Evolutionary conservation across 2,888 invertebrate species (phyloP), one percentile per base, ranked within the genome.

Genomic region (Dinocampus coccinellae): DNA sequence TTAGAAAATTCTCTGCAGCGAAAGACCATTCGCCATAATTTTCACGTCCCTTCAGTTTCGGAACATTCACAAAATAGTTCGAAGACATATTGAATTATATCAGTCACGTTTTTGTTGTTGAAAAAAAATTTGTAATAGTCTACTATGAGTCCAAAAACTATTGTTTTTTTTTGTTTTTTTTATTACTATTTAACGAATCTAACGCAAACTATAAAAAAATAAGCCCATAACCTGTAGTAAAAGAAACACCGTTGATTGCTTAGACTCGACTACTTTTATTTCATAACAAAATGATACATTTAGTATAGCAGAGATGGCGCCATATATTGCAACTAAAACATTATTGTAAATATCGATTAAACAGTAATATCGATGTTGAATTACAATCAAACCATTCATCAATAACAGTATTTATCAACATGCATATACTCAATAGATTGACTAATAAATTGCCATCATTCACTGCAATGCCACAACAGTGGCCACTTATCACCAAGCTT

Each of bases 21-120:
- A 64, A 64, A 1, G 1, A 1, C 64, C 52, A 64, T n/a, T 47
- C 52, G n/a, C 9, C 1, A n/a, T 52, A 64, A 64, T 47, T 64
- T n/a, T 64, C 64, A 13, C 52, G n/a, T n/a, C 64, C 64, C 16
- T 22, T 33, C 1, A 36, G 36, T 10, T 33, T 4, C 1, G 36
- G 36, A 4, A 36, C 36, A 10, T 36, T 36, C 9, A 36, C 10
- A 9, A 36, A 10, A 36, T 36, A 36, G 4, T 10, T 10, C 10
- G 36, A 10, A 4, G 36, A 3, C 36, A 36, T 29, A 4, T 7
- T 36, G 36, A 1, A 1, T 10, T 9, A 10, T 10, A 10, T 10
- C 10, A 9, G 36, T 10, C 10, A 20, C 9, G 10, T 53, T 20
- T 53, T 22, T 53, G 4, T 20, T 3, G 1, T 52, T 52, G 9